Percentiles rank a stretch among this genome's conserved stretches.
Conservation (phyloP, 2,888 invertebrate genomes). For the Petrolisthes cinctipes region DNA sequence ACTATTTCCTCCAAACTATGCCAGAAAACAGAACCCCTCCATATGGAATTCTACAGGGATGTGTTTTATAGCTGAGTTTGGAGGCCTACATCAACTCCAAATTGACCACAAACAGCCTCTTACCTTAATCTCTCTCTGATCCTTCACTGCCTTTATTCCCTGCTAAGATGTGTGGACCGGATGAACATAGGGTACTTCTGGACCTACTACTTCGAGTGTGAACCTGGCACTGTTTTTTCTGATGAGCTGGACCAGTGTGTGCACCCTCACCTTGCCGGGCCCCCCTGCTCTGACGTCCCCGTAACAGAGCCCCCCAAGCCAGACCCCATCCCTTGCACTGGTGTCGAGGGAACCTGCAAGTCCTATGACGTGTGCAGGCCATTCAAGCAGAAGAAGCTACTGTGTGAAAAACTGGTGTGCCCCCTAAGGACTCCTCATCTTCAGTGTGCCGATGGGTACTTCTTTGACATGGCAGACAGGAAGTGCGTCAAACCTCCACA, state of each 20-base stretch:
- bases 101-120: too few relatives aligned
- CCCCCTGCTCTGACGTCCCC: not conserved
- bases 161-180: constrained; percentile 52
- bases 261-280: constrained; percentile 22
- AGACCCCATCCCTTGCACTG: not conserved
- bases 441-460: constrained; percentile 36
- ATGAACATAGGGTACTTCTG: constrained; percentile 46
- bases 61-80: not conserved
- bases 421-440: constrained; percentile 40
- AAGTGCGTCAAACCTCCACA: constrained; percentile 21
- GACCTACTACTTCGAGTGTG: constrained; percentile 59
- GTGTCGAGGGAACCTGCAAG: constrained; percentile 42
- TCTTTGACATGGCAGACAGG: constrained; percentile 31
- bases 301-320: not conserved
- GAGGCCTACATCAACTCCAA: too few relatives aligned
- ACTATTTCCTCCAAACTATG: too few relatives aligned
- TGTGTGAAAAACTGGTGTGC: constrained; percentile 42
- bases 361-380: constrained; percentile 34
- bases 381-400: not conserved
- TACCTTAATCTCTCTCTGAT: not conserved
- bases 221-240: constrained; percentile 58
- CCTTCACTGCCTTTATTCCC: not conserved
- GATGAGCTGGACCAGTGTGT: constrained; percentile 62
- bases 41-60: not conserved
- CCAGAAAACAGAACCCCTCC: too few relatives aligned